Evolutionary conservation across 2,797 vertebrate genomes (phyloP).

Genomic region (Halcyon chelicuti): DNA sequence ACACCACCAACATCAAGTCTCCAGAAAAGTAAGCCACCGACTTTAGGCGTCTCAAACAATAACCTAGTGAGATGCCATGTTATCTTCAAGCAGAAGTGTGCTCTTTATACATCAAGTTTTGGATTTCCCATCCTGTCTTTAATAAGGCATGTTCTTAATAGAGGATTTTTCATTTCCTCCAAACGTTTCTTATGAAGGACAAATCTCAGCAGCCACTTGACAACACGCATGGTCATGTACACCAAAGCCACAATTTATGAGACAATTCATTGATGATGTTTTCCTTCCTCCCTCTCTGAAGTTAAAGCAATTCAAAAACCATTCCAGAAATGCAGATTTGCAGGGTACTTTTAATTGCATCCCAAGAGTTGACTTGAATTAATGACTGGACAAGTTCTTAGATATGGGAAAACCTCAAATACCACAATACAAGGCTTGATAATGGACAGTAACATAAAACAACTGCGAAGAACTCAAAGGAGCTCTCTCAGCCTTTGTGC

Average conservation of each 20-base stretch:
- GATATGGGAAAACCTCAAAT: not conserved
- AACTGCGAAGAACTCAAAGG: not conserved
- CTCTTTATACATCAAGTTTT: not conserved
- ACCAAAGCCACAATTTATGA: not conserved
- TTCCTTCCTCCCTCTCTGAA: not conserved
- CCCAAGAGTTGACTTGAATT: not conserved
- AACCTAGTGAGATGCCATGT: accelerated
- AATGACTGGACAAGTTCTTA: not conserved
- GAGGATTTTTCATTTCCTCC: not conserved
- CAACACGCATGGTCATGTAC: accelerated
- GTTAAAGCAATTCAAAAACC: not conserved
- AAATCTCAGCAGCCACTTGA: not conserved
- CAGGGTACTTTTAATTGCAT: not conserved
- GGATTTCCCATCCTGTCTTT: not conserved
- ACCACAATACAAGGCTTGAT: not conserved
- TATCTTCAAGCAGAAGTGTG: not conserved
- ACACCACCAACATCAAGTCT: accelerated
- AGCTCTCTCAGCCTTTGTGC: not conserved
- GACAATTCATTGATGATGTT: not conserved
- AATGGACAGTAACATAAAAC: not conserved
- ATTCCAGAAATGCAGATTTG: not conserved
- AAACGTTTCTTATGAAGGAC: not conserved
- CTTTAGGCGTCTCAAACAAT: not conserved
- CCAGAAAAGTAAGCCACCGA: not conserved
- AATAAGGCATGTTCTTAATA: not conserved